Evolutionary conservation across 1,140 invertebrate genomes (phyloP).

Genomic region (Bradynema listronoti): DNA sequence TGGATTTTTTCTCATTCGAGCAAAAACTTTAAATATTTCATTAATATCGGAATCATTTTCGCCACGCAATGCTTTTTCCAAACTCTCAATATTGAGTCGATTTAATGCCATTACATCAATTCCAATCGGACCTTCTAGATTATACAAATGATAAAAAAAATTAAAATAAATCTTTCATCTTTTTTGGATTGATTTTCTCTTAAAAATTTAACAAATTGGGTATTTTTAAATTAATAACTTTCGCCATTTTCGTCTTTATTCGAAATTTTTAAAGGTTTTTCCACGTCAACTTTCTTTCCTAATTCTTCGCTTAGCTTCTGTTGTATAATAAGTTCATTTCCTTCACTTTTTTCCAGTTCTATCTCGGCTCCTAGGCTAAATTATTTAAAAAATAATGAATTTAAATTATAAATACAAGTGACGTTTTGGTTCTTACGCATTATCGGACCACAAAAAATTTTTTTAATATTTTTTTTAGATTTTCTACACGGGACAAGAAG

Average conservation of each 20-base stretch:
- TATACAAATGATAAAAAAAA: not conserved
- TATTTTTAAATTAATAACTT: not conserved
- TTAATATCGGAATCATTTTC: constrained; percentile 31
- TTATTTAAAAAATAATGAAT: too few relatives aligned
- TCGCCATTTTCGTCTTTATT: not conserved
- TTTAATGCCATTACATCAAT: constrained; percentile 22
- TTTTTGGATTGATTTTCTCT: not conserved
- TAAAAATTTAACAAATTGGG: not conserved
- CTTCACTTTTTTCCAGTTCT: constrained; percentile 2
- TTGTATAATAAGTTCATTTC: not conserved
- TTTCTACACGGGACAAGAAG: too few relatives aligned
- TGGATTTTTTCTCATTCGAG: constrained; percentile 2
- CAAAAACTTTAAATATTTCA: constrained; percentile 17
- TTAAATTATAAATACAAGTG: too few relatives aligned
- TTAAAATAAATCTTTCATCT: not conserved
- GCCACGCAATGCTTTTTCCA: constrained; percentile 23
- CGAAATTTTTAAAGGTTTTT: not conserved
- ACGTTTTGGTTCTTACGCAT: too few relatives aligned
- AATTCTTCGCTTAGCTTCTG: constrained; percentile 18
- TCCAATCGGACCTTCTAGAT: constrained; percentile 29
- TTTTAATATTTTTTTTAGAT: too few relatives aligned
- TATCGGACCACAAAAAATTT: too few relatives aligned
- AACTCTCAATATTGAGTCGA: constrained; percentile 18
- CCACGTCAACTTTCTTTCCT: constrained; percentile 17
- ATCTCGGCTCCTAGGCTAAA: too few relatives aligned